These are phyloP conservation scores for Patella depressa DNA, from an alignment of 2,888 invertebrate genomes.

Conservation along the genomic window DNA sequence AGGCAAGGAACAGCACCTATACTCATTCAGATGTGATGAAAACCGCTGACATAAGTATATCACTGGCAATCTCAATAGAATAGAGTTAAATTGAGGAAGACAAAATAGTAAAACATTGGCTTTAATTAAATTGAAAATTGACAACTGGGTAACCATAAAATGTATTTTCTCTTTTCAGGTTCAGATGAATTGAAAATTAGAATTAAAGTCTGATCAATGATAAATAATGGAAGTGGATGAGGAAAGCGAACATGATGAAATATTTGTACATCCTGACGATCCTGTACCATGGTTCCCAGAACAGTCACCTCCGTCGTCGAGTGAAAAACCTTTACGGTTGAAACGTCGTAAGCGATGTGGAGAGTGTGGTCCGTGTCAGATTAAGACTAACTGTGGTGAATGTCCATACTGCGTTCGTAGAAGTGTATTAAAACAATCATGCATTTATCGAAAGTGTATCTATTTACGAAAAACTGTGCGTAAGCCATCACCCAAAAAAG, in stretches of 20 bases:
- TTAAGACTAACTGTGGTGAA: conserved; percentile 63
- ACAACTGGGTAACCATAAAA: too few relatives aligned
- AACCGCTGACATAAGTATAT: too few relatives aligned
- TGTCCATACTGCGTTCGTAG: conserved; percentile 62
- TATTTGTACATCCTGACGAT: not conserved
- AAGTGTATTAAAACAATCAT: conserved; percentile 63
- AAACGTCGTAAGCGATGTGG: conserved; percentile 62
- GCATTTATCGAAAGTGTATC: conserved; percentile 64
- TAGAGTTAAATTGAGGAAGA: too few relatives aligned
- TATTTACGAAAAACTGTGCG: conserved; percentile 48
- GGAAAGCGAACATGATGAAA: not conserved
- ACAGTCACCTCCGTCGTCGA: not conserved
- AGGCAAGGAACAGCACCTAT: too few relatives aligned
- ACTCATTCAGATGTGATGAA: too few relatives aligned
- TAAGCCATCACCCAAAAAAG: too few relatives aligned
- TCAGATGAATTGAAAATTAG: too few relatives aligned
- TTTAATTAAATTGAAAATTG: too few relatives aligned
- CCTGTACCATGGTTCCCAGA: not conserved
- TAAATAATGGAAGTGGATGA: not conserved
- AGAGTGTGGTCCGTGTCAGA: conserved; percentile 64
- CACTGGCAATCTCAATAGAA: too few relatives aligned
- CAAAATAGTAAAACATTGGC: too few relatives aligned
- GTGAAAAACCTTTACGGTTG: conserved; percentile 33
- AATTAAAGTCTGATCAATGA: too few relatives aligned
- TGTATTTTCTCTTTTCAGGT: too few relatives aligned